A percentile compares a stretch with the other conserved stretches of the same genome.
These are phyloP conservation scores for Alosa sapidissima DNA, from an alignment of 2,797 vertebrate species.

Conservation along the genomic window DNA sequence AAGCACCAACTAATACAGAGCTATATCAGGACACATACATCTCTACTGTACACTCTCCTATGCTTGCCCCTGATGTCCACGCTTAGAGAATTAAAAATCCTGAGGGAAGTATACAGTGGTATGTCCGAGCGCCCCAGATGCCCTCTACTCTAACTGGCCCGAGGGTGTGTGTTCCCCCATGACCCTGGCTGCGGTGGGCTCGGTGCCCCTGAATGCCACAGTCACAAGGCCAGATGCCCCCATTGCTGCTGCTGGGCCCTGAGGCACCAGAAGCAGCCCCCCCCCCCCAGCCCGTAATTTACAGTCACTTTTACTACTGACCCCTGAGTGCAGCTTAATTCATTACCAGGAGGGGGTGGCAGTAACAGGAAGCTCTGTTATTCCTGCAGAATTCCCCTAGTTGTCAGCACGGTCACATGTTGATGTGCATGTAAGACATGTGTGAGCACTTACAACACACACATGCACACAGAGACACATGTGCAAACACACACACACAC, in stretches of 20 bases:
- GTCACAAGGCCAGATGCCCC: background rate
- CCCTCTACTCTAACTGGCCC: background rate
- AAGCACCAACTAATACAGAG: background rate
- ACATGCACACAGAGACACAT: background rate
- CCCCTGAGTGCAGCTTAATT: constrained; percentile 9
- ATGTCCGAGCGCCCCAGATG: background rate
- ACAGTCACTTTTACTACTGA: constrained; percentile 10
- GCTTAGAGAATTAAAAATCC: background rate
- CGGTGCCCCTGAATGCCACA: background rate
- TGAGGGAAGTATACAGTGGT: background rate
- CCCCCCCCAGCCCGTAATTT: background rate
- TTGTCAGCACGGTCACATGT: background rate
- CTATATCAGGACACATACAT: background rate
- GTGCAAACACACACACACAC: background rate
- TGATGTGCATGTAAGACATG: background rate
- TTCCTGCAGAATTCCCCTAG: constrained; percentile 16
- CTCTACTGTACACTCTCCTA: background rate
- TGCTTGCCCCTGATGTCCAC: background rate
- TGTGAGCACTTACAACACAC: background rate
- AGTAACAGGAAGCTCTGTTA: constrained; percentile 17
- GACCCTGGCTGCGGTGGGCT: background rate
- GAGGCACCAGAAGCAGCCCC: background rate
- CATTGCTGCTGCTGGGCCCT: background rate
- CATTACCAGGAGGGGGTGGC: background rate
- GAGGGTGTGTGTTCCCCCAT: background rate